A percentile compares a stretch with the other conserved stretches of the same genome.
Conservation (phyloP, 1,140 invertebrate species). For the Psix sp. region DNA sequence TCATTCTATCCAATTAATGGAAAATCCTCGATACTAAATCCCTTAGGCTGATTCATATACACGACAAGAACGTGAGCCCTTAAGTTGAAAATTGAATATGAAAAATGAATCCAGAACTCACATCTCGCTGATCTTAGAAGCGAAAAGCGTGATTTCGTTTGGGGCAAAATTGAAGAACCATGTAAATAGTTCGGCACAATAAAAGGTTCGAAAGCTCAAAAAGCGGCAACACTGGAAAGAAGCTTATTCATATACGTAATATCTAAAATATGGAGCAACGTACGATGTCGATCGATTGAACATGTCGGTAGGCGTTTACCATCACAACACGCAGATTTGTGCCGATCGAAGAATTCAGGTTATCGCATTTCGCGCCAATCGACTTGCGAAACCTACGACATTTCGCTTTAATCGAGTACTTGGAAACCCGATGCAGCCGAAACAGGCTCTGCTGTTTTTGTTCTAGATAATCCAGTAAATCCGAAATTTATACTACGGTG, state of each 20-base stretch:
- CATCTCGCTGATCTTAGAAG: too few species aligned
- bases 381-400: constrained; percentile 49
- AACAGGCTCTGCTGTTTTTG: constrained; percentile 25
- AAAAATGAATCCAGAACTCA: too few species aligned
- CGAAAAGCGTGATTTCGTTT: too few species aligned
- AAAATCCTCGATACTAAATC: too few species aligned
- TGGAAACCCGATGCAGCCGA: constrained; percentile 25
- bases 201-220: background rate
- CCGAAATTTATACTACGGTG: constrained; percentile 18
- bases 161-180: too few species aligned
- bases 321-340: constrained; percentile 51
- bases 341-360: constrained; percentile 55
- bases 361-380: constrained; percentile 52
- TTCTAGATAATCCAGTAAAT: constrained; percentile 13
- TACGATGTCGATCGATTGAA: constrained; percentile 43
- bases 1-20: too few species aligned
- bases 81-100: too few species aligned
- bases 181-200: too few species aligned
- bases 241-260: constrained; percentile 9
- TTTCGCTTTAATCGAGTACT: constrained; percentile 36
- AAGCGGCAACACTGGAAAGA: constrained; percentile 16
- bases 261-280: constrained; percentile 42
- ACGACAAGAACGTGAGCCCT: too few species aligned
- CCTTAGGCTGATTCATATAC: too few species aligned
- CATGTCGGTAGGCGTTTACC: constrained; percentile 51